Evolutionary conservation across 2,888 invertebrate species (phyloP).

Genomic region (Agrotis ipsilon): DNA sequence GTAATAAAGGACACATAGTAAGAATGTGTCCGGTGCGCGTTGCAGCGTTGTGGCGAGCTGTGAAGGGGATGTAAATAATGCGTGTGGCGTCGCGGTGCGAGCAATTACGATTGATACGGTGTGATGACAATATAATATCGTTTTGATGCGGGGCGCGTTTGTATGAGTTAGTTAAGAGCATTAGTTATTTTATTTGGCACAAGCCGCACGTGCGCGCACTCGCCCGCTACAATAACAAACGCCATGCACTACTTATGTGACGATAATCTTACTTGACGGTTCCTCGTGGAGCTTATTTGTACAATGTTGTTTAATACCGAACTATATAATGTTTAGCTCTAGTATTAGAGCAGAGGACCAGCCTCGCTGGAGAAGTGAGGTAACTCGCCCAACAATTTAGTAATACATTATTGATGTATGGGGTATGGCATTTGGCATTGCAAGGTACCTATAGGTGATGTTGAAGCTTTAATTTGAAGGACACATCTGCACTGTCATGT

Average conservation of each 20-base stretch:
- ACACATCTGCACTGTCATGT: not conserved
- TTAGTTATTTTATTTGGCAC: slow-evolving; percentile 65
- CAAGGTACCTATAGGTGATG: not conserved
- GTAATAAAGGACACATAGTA: not conserved
- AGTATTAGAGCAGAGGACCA: not conserved
- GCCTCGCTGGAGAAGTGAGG: not conserved
- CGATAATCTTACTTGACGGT: slow-evolving; percentile 28
- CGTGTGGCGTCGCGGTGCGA: slow-evolving; percentile 74
- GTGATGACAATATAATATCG: slow-evolving; percentile 85
- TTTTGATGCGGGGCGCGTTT: slow-evolving; percentile 75
- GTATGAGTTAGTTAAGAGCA: slow-evolving; percentile 70
- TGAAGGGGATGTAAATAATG: slow-evolving; percentile 66
- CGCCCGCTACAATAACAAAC: slow-evolving; percentile 12
- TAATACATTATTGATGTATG: not conserved
- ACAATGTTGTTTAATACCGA: not conserved
- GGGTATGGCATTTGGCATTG: not conserved
- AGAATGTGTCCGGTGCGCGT: slow-evolving; percentile 6
- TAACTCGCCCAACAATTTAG: not conserved
- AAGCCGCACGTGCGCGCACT: slow-evolving; percentile 30
- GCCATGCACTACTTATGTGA: not conserved
- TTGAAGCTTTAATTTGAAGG: not conserved
- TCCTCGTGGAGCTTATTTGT: not conserved
- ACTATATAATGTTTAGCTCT: not conserved
- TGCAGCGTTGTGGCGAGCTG: slow-evolving; percentile 21
- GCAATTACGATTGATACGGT: slow-evolving; percentile 84